These are phyloP conservation scores for Embiotoca jacksoni DNA, from an alignment of 2,113 vertebrate species.

Conservation along the genomic window DNA sequence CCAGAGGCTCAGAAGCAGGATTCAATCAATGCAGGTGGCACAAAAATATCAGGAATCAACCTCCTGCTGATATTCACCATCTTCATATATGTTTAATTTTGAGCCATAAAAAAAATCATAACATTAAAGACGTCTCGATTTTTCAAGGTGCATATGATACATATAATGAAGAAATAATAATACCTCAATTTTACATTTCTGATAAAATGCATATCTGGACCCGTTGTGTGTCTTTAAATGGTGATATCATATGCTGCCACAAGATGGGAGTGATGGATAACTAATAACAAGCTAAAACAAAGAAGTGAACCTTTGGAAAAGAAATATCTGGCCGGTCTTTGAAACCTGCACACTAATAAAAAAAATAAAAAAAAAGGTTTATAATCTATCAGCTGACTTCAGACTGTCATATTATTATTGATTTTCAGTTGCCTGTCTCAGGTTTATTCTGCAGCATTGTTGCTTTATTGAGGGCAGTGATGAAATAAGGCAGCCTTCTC, in stretches of 20 bases:
- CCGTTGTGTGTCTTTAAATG: neutral
- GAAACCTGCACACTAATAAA: conserved; percentile 1
- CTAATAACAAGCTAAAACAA: neutral
- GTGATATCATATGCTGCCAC: conserved; percentile 3
- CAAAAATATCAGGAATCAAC: neutral
- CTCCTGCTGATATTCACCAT: neutral
- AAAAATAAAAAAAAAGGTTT: neutral
- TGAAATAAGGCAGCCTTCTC: neutral
- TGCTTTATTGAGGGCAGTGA: neutral
- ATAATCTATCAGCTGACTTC: neutral
- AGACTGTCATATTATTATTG: neutral
- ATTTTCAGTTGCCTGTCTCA: too few relatives aligned
- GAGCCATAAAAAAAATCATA: too few relatives aligned
- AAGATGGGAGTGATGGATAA: conserved; percentile 51
- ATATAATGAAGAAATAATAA: too few relatives aligned
- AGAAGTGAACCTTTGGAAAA: neutral
- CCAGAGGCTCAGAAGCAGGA: too few relatives aligned
- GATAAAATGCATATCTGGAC: accelerated
- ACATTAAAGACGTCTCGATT: too few relatives aligned
- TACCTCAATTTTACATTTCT: too few relatives aligned
- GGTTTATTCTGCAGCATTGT: neutral
- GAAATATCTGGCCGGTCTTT: neutral
- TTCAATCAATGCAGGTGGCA: too few relatives aligned
- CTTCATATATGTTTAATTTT: too few relatives aligned
- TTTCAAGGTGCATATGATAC: too few relatives aligned